Evolutionary conservation across 2,888 invertebrate genomes (phyloP).

Genomic region (Ceraclea dissimilis): DNA sequence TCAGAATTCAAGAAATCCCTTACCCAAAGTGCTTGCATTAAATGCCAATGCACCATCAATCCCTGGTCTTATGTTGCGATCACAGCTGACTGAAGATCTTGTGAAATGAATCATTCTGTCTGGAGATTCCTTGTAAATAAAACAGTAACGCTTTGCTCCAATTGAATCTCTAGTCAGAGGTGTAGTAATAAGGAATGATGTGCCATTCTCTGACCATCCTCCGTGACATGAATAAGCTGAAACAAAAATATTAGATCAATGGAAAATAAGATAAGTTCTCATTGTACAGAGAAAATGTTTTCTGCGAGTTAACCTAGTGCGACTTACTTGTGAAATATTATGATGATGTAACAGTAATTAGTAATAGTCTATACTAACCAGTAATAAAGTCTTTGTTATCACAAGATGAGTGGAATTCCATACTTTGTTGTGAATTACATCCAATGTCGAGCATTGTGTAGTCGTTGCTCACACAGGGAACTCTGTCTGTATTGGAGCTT

Average conservation of each 20-base stretch:
- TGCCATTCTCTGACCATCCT: constrained; percentile 80
- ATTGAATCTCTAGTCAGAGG: constrained; percentile 60
- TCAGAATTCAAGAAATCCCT: no score
- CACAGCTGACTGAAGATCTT: constrained; percentile 58
- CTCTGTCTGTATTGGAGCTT: constrained; percentile 32
- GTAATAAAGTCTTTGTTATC: constrained; percentile 59
- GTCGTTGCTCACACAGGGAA: constrained; percentile 47
- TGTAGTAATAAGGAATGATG: constrained; percentile 77
- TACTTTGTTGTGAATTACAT: constrained; percentile 66
- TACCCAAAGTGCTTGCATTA: constrained; percentile 64
- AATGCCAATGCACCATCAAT: constrained; percentile 54
- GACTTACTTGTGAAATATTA: no score
- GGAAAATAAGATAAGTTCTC: background rate
- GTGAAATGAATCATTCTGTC: constrained; percentile 47
- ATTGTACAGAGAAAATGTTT: no score
- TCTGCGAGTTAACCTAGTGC: no score
- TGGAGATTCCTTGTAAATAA: constrained; percentile 61
- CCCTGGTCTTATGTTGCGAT: constrained; percentile 46
- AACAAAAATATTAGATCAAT: constrained; percentile 26
- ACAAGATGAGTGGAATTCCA: constrained; percentile 73
- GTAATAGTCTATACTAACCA: constrained; percentile 39
- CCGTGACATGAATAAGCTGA: constrained; percentile 86
- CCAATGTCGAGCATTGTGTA: constrained; percentile 67
- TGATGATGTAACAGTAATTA: background rate
- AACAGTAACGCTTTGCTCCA: constrained; percentile 64